Evolutionary conservation across 2,888 invertebrate species (phyloP), one percentile per base, ranked within the genome.

Genomic region (Yponomeuta malinellus): DNA sequence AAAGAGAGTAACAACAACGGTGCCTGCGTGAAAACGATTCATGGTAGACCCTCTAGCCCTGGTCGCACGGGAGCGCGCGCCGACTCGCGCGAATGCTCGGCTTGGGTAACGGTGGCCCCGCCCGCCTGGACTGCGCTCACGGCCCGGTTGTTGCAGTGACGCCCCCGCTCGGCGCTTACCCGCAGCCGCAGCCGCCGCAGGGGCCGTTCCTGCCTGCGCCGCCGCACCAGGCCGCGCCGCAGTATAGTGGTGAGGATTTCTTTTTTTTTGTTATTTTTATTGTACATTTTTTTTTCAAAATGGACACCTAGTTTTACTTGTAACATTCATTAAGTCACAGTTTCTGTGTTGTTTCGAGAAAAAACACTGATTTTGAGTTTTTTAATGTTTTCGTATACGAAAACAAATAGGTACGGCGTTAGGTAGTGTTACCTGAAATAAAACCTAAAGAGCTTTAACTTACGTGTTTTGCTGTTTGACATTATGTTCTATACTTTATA

Each of bases 171-270:
- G 92, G 92, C 78, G 93, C 94, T 73, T 93, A 94, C 83, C 94
- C 93, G 71, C 93, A 93, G 74, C 94, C 93, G 65, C 93, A 93
- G 80, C 93, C 93, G 76, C 93, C 93, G 71, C 94, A 94, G 79
- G 93, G 90, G 2, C 93, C 94, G 10, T 94, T 93, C 89, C 93
- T 94, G 75, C 94, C 94, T 70, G 94, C 94, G 71, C 94, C 94
- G 52, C 94, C 94, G 67, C 95, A 93, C 71, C 94, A 94, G 81
- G 93, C 93, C 71, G 87, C 89, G n/a, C 92, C 89, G 4, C 93
- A 93, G 74, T 93, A 93, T 82, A 92, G 92, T 84, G 90, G 92
- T 90, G 29, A 73, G 76, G 77, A n/a, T n/a, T 63, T n/a, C 4
- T 52, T 52, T 12, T 12, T 23, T 23, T 23, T 23, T 23, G 23